Percentiles rank a stretch among this genome's conserved stretches.
These are phyloP conservation scores for Lasiurus cinereus DNA, from an alignment of 2,113 vertebrate genomes.

Conservation along the genomic window DNA sequence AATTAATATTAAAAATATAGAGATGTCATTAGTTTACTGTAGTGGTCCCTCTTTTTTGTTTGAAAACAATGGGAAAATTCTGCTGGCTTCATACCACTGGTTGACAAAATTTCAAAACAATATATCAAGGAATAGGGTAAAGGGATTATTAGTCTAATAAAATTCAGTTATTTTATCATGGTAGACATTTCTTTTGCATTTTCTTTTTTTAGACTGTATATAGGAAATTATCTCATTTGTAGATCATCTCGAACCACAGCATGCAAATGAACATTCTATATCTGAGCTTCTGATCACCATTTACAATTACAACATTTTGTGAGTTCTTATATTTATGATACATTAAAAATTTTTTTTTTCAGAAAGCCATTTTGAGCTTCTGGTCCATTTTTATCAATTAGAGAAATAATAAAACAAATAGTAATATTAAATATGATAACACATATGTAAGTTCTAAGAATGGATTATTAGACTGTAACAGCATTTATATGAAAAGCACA, in stretches of 20 bases:
- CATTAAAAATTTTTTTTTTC: slow-evolving; percentile 10
- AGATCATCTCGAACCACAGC: not conserved
- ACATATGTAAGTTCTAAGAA: not conserved
- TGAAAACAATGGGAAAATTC: not conserved
- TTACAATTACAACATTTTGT: not conserved
- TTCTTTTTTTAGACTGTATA: not conserved
- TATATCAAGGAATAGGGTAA: not conserved
- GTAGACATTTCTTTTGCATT: slow-evolving; percentile 1
- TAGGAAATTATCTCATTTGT: not conserved
- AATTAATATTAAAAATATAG: too few species aligned
- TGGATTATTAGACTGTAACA: slow-evolving; percentile 1
- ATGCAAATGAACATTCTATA: not conserved
- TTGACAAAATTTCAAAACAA: slow-evolving; percentile 27
- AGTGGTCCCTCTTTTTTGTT: not conserved
- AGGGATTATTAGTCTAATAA: not conserved
- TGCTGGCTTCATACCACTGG: not conserved
- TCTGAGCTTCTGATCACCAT: not conserved
- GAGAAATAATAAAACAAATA: not conserved
- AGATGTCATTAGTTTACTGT: not conserved
- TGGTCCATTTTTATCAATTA: slow-evolving; percentile 21
- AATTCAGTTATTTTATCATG: not conserved
- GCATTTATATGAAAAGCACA: slow-evolving; percentile 7
- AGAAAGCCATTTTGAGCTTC: slow-evolving; percentile 20
- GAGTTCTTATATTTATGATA: not conserved
- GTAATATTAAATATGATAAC: not conserved